Evolutionary conservation across 2,888 invertebrate species (phyloP).

Genomic region (Ramazzottius varieornatus): DNA sequence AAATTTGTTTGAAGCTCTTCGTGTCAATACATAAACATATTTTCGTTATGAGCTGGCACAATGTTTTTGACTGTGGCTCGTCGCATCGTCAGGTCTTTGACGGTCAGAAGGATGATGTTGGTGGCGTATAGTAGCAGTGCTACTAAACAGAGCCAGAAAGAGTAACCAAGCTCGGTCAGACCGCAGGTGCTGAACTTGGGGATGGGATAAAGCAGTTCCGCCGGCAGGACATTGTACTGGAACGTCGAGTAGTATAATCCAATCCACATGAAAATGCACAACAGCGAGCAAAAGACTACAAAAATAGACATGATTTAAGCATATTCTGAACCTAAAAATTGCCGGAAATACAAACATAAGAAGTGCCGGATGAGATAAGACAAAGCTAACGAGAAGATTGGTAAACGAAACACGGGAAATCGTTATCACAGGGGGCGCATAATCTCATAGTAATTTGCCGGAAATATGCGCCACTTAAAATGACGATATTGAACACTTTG

Average conservation of each 20-base stretch:
- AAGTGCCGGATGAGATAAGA: too few species aligned
- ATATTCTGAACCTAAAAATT: too few species aligned
- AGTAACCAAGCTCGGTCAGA: background rate
- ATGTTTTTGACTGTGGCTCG: background rate
- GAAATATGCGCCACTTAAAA: too few species aligned
- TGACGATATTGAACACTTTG: too few species aligned
- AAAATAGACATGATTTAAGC: too few species aligned
- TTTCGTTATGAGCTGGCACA: background rate
- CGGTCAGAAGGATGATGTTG: background rate
- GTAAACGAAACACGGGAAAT: too few species aligned
- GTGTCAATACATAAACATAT: constrained; percentile 1
- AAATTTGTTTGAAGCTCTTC: too few species aligned
- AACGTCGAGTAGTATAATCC: background rate
- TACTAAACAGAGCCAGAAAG: constrained; percentile 1
- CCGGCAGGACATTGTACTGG: constrained; percentile 1
- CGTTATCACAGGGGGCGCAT: too few species aligned
- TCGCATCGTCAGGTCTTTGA: background rate
- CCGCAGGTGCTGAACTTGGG: constrained; percentile 2
- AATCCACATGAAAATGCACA: background rate
- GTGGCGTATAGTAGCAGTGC: background rate
- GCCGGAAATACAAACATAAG: too few species aligned
- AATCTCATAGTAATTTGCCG: too few species aligned
- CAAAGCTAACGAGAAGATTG: too few species aligned
- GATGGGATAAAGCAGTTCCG: background rate
- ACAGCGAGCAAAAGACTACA: background rate